Conservation (phyloP, 2,797 vertebrate species). For the Falco berigora region DNA sequence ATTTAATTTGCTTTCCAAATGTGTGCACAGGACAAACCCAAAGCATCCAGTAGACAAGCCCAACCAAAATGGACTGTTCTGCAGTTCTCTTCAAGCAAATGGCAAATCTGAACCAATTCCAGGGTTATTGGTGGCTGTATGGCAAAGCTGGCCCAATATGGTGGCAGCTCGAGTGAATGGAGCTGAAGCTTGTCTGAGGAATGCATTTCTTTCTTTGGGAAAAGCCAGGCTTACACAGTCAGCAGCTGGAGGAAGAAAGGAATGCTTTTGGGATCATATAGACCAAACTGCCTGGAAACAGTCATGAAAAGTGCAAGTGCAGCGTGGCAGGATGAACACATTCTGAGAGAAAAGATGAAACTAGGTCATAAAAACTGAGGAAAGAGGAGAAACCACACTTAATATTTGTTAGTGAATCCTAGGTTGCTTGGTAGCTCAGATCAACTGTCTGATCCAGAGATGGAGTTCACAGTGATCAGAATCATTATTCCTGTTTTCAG, state of each 20-base stretch:
- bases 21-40: background rate
- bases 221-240: background rate
- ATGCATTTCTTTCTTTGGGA: background rate
- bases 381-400: background rate
- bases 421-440: background rate
- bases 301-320: background rate
- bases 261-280: background rate
- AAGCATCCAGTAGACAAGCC: background rate
- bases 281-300: background rate
- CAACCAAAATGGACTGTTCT: background rate
- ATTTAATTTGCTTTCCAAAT: background rate
- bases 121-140: background rate
- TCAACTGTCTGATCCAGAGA: background rate
- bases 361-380: background rate
- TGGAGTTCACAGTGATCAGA: background rate
- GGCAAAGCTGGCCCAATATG: background rate
- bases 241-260: background rate
- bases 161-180: fast-evolving
- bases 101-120: background rate
- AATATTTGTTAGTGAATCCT: background rate
- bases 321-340: background rate
- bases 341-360: background rate
- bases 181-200: background rate
- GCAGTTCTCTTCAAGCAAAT: background rate
- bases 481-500: background rate